Conservation (phyloP, 2,888 invertebrate genomes). For the Boloria selene region DNA sequence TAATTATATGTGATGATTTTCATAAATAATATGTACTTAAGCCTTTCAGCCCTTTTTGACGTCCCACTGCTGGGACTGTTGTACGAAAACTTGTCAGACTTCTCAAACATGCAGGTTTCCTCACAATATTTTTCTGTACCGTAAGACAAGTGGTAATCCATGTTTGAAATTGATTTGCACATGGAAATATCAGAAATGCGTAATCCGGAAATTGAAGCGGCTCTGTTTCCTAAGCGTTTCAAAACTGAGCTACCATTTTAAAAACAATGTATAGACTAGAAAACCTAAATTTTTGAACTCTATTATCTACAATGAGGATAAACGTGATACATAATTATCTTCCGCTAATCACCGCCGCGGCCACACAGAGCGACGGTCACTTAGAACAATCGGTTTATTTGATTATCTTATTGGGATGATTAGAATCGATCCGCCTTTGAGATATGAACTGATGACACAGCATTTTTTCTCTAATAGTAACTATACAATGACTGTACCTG, state of each 20-base stretch:
- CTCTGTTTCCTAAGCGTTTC: no score
- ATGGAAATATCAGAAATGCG: no score
- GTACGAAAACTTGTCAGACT: no score
- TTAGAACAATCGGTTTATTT: conserved; percentile 69
- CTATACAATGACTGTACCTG: background rate
- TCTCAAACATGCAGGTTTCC: no score
- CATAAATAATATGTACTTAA: background rate
- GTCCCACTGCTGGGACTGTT: no score
- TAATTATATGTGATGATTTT: no score
- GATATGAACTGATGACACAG: conserved; percentile 60
- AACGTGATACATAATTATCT: conserved; percentile 57
- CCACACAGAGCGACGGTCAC: conserved; percentile 61
- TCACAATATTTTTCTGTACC: no score
- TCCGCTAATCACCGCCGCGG: conserved; percentile 53
- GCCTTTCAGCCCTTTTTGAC: no score
- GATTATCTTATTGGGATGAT: conserved; percentile 72
- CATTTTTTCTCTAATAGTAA: conserved; percentile 35
- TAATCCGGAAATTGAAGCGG: no score
- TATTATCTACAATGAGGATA: conserved; percentile 27
- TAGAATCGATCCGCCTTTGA: conserved; percentile 67
- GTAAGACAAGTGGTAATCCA: no score
- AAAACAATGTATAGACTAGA: background rate
- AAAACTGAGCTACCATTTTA: background rate
- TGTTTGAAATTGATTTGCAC: no score
- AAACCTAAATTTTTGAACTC: background rate